Percentiles rank a stretch among this genome's conserved stretches.
Conservation (phyloP, 2,888 invertebrate genomes). For the Desoria tigrina region DNA sequence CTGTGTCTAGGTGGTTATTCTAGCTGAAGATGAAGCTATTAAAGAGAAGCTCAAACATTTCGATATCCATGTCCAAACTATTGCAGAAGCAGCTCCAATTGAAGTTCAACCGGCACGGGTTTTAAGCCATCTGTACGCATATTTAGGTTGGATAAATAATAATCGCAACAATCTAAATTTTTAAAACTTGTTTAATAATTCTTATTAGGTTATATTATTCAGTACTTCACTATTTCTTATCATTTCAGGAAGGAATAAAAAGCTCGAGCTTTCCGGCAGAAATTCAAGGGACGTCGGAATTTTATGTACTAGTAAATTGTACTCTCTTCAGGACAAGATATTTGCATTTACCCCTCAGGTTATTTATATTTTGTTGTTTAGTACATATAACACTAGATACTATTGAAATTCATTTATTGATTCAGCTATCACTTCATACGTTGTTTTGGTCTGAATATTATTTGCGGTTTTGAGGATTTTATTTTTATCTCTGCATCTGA, state of each 20-base stretch:
- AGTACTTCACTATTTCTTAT: not conserved
- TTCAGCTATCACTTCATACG: no score
- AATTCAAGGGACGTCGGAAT: conserved; percentile 96
- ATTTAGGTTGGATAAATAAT: conserved; percentile 66
- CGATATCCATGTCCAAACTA: conserved; percentile 86
- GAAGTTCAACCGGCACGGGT: conserved; percentile 97
- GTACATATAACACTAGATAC: no score
- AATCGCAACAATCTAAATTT: not conserved
- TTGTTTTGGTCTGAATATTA: no score
- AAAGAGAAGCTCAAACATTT: conserved; percentile 83
- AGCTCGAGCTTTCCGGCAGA: conserved; percentile 89
- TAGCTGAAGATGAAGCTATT: conserved; percentile 91
- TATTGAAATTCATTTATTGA: no score
- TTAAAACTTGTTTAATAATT: not conserved
- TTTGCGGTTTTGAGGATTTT: conserved; percentile 13
- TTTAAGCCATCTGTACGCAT: conserved; percentile 91
- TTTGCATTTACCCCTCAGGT: conserved; percentile 99
- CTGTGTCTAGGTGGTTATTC: conserved; percentile 71
- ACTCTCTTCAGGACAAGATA: conserved; percentile 90
- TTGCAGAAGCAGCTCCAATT: conserved; percentile 89
- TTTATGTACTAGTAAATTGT: conserved; percentile 95
- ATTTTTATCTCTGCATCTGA: no score
- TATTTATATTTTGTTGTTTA: no score
- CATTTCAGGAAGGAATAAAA: conserved; percentile 86
- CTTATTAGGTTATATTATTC: not conserved